These are phyloP conservation scores for Nettapus auritus DNA, from an alignment of 2,113 vertebrate species.

Conservation along the genomic window DNA sequence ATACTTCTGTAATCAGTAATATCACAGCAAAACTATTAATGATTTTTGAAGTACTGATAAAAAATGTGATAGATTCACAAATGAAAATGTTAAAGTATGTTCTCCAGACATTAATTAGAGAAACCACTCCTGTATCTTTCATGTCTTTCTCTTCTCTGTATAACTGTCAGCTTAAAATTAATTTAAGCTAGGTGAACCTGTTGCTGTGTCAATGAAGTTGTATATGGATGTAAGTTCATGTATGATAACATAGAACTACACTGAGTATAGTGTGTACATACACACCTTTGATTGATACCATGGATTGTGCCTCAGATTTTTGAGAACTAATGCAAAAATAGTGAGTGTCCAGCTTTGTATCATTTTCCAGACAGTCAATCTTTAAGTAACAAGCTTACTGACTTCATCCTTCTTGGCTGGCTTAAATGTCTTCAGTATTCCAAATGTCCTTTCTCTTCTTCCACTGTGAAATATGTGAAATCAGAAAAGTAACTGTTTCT, in stretches of 20 bases:
- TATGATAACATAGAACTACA: background rate
- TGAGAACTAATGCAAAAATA: conserved; percentile 13
- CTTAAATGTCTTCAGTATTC: conserved; percentile 16
- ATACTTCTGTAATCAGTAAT: fast-evolving
- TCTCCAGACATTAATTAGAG: background rate
- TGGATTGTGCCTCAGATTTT: background rate
- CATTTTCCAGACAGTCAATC: background rate
- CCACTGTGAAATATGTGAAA: conserved; percentile 22
- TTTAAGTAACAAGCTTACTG: conserved; percentile 7
- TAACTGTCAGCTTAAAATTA: background rate
- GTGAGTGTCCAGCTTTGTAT: background rate
- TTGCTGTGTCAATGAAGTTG: background rate
- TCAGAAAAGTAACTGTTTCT: conserved; percentile 48
- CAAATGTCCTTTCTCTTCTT: conserved; percentile 20
- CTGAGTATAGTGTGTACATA: background rate
- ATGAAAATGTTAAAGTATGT: background rate
- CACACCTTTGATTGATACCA: background rate
- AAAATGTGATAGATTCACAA: background rate
- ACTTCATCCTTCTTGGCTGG: background rate
- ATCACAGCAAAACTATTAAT: background rate
- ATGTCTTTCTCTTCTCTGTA: background rate
- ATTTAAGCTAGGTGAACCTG: background rate
- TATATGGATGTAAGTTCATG: background rate
- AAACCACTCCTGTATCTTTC: background rate
- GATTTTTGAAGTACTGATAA: background rate